Evolutionary conservation across 2,888 invertebrate species (phyloP).

Genomic region (Tachina fera): DNA sequence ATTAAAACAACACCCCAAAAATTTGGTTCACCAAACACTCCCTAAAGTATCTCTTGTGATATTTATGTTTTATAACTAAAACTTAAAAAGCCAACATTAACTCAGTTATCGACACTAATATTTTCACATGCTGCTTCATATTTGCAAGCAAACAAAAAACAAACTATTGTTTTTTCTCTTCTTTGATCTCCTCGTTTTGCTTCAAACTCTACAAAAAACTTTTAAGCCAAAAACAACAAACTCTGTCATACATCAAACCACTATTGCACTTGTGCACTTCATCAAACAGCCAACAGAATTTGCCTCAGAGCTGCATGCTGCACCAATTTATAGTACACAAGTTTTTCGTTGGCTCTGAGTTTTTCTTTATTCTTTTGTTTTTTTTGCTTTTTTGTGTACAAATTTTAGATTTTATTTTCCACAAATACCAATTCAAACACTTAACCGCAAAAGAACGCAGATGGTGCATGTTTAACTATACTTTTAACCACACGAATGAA

Average conservation of each 20-base stretch:
- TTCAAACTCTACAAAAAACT: conserved; percentile 17
- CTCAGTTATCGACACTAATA: conserved; percentile 10
- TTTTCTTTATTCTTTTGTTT: conserved; percentile 18
- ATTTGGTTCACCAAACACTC: conserved; percentile 29
- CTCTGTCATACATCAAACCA: conserved; percentile 56
- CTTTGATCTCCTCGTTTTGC: conserved; percentile 6
- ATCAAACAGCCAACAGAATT: conserved; percentile 46
- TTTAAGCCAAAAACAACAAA: conserved; percentile 25
- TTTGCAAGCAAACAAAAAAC: not conserved
- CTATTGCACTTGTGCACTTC: conserved; percentile 61
- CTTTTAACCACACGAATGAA: conserved; percentile 25
- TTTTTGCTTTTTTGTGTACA: not conserved
- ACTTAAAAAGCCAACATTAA: conserved; percentile 8
- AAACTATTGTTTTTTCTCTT: too few species aligned
- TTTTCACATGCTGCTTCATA: conserved; percentile 8
- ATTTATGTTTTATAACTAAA: conserved; percentile 18
- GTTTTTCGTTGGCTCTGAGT: conserved; percentile 28
- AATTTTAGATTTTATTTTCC: conserved; percentile 28
- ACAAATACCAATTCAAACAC: conserved; percentile 56
- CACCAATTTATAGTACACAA: conserved; percentile 59
- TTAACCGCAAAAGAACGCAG: conserved; percentile 66
- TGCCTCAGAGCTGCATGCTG: conserved; percentile 65
- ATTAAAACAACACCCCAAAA: conserved; percentile 52
- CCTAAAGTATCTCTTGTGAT: conserved; percentile 29
- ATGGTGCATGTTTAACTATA: conserved; percentile 58